Conservation (phyloP, 2,797 vertebrate species). For the Sylvia borin region DNA sequence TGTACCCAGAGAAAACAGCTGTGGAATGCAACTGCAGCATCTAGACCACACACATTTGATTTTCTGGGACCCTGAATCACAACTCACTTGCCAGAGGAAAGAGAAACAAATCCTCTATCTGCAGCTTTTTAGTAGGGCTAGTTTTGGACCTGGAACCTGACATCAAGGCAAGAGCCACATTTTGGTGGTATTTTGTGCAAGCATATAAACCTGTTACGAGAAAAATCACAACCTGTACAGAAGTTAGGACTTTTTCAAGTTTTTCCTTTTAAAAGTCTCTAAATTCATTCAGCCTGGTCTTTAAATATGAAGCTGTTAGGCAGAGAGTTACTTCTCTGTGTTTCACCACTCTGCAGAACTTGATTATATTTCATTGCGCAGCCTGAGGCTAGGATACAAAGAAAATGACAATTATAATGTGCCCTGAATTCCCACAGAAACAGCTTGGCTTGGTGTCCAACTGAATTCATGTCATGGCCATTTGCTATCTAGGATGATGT, state of each 20-base stretch:
- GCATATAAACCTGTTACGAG: background rate
- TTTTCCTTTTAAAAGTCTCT: background rate
- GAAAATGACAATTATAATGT: conserved; percentile 53
- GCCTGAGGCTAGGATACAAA: conserved; percentile 21
- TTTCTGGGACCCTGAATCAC: background rate
- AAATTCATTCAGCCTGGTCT: background rate
- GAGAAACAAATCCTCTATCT: background rate
- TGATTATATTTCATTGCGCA: background rate
- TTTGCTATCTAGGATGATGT: conserved; percentile 32
- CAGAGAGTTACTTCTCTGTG: background rate
- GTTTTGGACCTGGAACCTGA: background rate
- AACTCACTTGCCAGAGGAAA: background rate
- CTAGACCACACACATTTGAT: background rate
- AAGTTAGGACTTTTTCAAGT: background rate
- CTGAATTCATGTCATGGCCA: conserved; percentile 49
- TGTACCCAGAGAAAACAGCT: background rate
- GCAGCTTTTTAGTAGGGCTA: background rate
- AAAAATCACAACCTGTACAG: background rate
- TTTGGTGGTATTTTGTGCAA: background rate
- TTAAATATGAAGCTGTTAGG: background rate
- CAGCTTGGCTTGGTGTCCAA: conserved; percentile 17
- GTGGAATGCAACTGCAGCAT: background rate
- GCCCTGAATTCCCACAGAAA: conserved; percentile 48
- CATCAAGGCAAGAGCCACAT: background rate
- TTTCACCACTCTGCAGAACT: conserved; percentile 1